These are phyloP conservation scores for Choloepus hoffmanni DNA, from an alignment of 2,113 vertebrate species.

Conservation along the genomic window DNA sequence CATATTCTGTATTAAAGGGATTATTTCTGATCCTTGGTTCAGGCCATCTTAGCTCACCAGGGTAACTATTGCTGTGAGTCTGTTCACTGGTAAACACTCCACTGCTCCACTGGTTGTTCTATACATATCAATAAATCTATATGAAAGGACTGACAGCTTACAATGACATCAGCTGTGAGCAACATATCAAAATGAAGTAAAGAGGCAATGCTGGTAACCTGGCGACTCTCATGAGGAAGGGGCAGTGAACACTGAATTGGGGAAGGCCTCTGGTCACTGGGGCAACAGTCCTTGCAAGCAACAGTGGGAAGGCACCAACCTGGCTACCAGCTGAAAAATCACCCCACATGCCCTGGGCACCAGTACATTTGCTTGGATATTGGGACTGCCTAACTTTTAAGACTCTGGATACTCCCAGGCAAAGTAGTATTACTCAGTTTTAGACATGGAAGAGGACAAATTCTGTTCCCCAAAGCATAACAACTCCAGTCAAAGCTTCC, in stretches of 20 bases:
- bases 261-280: background rate
- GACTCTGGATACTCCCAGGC: background rate
- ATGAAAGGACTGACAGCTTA: constrained; percentile 37
- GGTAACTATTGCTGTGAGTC: background rate
- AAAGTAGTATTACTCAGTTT: constrained; percentile 31
- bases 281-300: constrained; percentile 39
- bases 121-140: constrained; percentile 30
- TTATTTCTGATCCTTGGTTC: background rate
- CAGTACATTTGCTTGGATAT: background rate
- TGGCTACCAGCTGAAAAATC: background rate
- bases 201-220: constrained; percentile 8
- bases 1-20: constrained; percentile 43
- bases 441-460: constrained; percentile 23
- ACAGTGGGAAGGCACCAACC: background rate
- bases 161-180: background rate
- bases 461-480: background rate
- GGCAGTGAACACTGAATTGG: background rate
- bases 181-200: constrained; percentile 40
- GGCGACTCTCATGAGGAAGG: background rate
- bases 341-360: background rate
- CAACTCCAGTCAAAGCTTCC: background rate
- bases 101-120: constrained; percentile 40
- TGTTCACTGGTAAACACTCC: constrained; percentile 53
- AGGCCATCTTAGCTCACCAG: constrained; percentile 53
- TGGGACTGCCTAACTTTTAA: background rate